Evolutionary conservation across 2,888 invertebrate genomes (phyloP).

Genomic region (Mythimna pallens): DNA sequence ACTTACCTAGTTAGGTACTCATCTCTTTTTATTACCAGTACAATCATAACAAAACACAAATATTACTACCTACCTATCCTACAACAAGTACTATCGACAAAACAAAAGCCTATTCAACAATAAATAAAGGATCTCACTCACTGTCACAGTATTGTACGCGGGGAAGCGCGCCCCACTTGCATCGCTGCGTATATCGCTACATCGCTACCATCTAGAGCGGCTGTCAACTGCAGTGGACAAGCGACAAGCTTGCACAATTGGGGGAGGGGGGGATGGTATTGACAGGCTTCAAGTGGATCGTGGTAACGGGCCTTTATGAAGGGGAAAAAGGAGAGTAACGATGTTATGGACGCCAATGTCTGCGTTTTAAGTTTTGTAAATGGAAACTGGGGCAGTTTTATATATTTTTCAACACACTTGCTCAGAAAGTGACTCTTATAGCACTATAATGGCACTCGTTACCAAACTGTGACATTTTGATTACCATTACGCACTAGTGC

Average conservation of each 20-base stretch:
- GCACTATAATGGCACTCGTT: no score
- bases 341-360: slow-evolving; percentile 6
- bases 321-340: slow-evolving; percentile 2
- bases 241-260: slow-evolving; percentile 4
- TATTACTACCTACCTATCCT: background rate
- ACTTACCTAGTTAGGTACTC: no score
- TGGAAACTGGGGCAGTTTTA: background rate
- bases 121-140: slow-evolving; percentile 28
- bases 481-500: no score
- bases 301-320: slow-evolving; percentile 18
- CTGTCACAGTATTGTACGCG: slow-evolving; percentile 21
- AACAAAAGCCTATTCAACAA: slow-evolving; percentile 16
- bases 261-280: slow-evolving; percentile 22
- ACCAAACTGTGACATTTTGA: no score
- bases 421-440: no score
- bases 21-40: no score
- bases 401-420: no score
- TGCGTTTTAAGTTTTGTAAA: background rate
- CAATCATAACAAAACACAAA: no score
- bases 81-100: background rate
- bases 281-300: slow-evolving; percentile 43
- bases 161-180: slow-evolving; percentile 42
- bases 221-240: slow-evolving; percentile 49
- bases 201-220: slow-evolving; percentile 44
- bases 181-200: slow-evolving; percentile 34